phyloP scores from a whole-genome alignment of 2,888 invertebrate genomes.

The Allolobophora icterica region DNA sequence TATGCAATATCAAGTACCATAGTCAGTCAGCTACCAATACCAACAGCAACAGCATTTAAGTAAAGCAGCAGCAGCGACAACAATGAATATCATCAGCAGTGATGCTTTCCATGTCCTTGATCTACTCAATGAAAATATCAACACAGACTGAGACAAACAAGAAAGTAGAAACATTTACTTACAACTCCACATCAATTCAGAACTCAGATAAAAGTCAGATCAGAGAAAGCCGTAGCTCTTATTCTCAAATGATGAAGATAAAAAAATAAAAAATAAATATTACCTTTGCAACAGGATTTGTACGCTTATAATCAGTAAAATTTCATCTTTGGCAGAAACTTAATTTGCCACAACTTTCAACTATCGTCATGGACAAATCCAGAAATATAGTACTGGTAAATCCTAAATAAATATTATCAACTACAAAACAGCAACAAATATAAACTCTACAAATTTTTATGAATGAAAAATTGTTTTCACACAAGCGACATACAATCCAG shows the following conservation, averaged over 20 bases:
- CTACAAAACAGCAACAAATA: neutral
- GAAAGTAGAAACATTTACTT: neutral
- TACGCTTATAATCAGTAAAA: neutral
- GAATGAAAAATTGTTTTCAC: neutral
- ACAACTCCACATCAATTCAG: neutral
- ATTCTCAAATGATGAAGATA: neutral
- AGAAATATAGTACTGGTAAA: neutral
- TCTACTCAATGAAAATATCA: neutral
- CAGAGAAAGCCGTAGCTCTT: neutral
- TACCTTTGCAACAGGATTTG: neutral
- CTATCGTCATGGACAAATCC: constrained; percentile 17
- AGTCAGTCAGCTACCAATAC: neutral
- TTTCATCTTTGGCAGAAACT: neutral
- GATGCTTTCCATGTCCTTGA: neutral
- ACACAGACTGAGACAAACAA: neutral
- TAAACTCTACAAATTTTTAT: neutral
- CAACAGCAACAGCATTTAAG: neutral
- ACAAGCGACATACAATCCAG: neutral
- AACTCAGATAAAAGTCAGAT: constrained; percentile 1
- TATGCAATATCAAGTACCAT: neutral
- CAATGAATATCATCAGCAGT: neutral
- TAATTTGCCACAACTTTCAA: neutral
- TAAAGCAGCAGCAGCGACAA: neutral
- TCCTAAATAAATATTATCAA: neutral
- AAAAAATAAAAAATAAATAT: neutral